Percentiles rank a stretch among this genome's conserved stretches.
phyloP scores from a whole-genome alignment of 2,113 vertebrate species.

The Varanus komodoensis region DNA sequence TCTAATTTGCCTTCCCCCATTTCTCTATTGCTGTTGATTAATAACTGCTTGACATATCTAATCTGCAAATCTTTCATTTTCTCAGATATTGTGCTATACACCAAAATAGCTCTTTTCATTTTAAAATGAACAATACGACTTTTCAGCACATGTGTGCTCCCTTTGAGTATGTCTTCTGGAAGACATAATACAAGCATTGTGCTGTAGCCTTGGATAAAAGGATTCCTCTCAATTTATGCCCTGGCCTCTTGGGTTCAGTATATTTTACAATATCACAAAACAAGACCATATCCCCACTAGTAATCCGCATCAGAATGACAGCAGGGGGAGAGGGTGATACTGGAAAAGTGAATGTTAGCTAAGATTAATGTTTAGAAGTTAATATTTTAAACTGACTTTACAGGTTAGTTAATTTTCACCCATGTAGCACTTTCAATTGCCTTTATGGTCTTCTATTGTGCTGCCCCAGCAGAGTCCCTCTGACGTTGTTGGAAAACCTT shows the following conservation, averaged over 20 bases:
- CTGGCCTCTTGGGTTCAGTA: constrained; percentile 20
- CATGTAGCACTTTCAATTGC: neutral
- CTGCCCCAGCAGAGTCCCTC: neutral
- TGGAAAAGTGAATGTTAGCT: constrained; percentile 32
- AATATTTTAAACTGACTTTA: constrained; percentile 27
- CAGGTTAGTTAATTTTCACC: neutral
- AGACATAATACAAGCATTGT: constrained; percentile 33
- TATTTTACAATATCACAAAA: constrained; percentile 16
- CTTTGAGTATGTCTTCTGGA: constrained; percentile 23
- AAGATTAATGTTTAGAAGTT: constrained; percentile 1
- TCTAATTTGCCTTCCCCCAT: constrained; percentile 27
- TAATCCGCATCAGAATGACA: constrained; percentile 17
- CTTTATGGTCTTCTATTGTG: neutral
- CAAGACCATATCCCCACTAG: constrained; percentile 27
- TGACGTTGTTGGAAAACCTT: neutral
- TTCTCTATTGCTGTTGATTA: constrained; percentile 25
- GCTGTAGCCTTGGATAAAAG: constrained; percentile 17
- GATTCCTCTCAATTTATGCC: constrained; percentile 45
- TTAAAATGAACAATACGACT: constrained; percentile 9
- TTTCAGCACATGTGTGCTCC: constrained; percentile 9
- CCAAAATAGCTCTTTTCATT: constrained; percentile 6
- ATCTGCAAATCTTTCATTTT: constrained; percentile 37
- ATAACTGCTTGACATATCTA: constrained; percentile 24
- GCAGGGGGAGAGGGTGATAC: neutral
- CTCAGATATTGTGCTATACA: constrained; percentile 4